Conservation (phyloP, 2,888 invertebrate species). For the Clanis bilineata region DNA sequence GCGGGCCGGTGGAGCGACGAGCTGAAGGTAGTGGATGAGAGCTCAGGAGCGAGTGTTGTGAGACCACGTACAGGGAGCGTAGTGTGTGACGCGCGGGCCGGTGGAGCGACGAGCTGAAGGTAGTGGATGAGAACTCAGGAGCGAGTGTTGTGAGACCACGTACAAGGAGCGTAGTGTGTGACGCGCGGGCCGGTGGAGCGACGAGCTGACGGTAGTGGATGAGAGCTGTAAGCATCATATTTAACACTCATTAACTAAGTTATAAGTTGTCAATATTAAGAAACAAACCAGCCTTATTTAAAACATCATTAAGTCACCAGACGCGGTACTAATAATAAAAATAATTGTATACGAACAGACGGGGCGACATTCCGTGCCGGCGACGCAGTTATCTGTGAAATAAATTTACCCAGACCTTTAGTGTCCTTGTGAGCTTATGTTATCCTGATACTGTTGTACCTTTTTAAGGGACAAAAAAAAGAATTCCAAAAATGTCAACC, state of each 20-base stretch:
- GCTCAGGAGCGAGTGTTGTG: constrained; percentile 1
- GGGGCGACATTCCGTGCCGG: constrained; percentile 47
- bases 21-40: constrained; percentile 5
- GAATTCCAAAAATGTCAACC: constrained; percentile 13
- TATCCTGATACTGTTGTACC: constrained; percentile 15
- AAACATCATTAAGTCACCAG: constrained; percentile 16
- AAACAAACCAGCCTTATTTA: not conserved
- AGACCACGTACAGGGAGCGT: too few species aligned
- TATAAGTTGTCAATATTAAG: not conserved
- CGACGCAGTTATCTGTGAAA: constrained; percentile 49
- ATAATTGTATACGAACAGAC: constrained; percentile 23
- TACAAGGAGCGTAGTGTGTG: not conserved
- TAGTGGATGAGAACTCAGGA: constrained; percentile 6
- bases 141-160: constrained; percentile 3
- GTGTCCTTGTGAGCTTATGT: constrained; percentile 18
- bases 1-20: constrained; percentile 7
- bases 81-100: constrained; percentile 4
- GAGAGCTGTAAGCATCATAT: not conserved
- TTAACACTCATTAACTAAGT: not conserved
- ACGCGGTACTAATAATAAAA: constrained; percentile 20
- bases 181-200: not conserved
- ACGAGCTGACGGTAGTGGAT: not conserved
- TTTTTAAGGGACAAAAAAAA: constrained; percentile 14
- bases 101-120: constrained; percentile 6
- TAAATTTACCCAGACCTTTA: constrained; percentile 39